Percentiles rank a stretch among this genome's conserved stretches.
Evolutionary conservation across 37 sponge, comb jelly and placozoan species (phyloP).

Genomic region (Oscarella lobularis): DNA sequence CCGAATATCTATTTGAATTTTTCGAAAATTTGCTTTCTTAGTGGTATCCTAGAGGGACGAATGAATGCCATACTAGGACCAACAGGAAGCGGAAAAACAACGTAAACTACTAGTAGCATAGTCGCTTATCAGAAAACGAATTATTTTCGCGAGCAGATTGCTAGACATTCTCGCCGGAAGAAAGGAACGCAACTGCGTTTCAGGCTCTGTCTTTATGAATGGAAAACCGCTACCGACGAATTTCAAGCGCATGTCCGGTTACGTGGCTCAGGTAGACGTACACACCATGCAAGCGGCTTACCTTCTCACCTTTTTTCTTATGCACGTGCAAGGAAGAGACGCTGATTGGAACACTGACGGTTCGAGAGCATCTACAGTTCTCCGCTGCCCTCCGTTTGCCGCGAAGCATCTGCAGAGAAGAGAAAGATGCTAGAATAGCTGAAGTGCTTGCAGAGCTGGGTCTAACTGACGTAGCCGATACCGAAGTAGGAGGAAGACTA

Average conservation of each 20-base stretch:
- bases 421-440: slow-evolving; percentile 30
- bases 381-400: slow-evolving; percentile 55
- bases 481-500: slow-evolving; percentile 19
- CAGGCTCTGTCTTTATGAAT: slow-evolving; percentile 35
- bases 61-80: slow-evolving; percentile 1
- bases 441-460: slow-evolving; percentile 51
- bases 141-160: no score
- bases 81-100: not conserved
- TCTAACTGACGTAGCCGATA: slow-evolving; percentile 30
- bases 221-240: slow-evolving; percentile 29
- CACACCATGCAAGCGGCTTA: no score
- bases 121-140: no score
- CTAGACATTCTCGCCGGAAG: slow-evolving; percentile 60
- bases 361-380: slow-evolving; percentile 51
- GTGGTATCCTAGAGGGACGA: not conserved
- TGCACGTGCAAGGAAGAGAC: slow-evolving; percentile 62
- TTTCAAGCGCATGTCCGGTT: slow-evolving; percentile 49
- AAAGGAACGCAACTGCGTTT: slow-evolving; percentile 8
- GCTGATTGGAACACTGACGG: slow-evolving; percentile 45
- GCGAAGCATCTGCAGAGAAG: not conserved
- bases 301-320: no score
- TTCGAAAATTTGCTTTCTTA: not conserved
- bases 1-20: no score
- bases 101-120: not conserved
- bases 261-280: no score